These are phyloP conservation scores for Rhopalosiphum nymphaeae DNA, from an alignment of 2,888 invertebrate genomes.

Conservation along the genomic window DNA sequence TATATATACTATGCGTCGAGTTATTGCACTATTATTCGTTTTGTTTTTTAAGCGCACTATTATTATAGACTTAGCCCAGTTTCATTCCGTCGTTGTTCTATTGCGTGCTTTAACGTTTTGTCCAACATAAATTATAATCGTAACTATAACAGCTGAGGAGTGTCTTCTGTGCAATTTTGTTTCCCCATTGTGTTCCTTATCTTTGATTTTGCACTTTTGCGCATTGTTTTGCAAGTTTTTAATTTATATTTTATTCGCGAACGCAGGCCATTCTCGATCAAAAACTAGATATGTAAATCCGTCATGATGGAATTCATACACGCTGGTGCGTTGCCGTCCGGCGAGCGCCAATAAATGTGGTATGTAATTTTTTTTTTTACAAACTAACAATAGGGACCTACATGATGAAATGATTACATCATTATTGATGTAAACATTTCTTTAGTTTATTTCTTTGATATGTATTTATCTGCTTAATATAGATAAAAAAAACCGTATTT, in stretches of 20 bases:
- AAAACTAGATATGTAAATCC: constrained; percentile 22
- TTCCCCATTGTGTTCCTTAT: background rate
- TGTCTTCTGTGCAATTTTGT: constrained; percentile 18
- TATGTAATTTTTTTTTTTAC: background rate
- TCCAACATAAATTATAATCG: background rate
- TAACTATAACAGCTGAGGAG: constrained; percentile 20
- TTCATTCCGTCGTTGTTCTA: background rate
- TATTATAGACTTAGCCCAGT: constrained; percentile 2
- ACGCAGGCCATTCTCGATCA: background rate
- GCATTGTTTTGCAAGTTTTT: background rate
- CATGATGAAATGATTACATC: constrained; percentile 37
- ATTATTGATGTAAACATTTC: background rate
- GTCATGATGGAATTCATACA: constrained; percentile 27
- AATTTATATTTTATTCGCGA: background rate
- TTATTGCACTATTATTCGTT: background rate
- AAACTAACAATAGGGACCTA: background rate
- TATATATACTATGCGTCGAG: background rate
- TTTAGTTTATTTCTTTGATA: background rate
- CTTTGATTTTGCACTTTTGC: background rate
- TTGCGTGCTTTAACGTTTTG: background rate
- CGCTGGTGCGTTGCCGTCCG: background rate
- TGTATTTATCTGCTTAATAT: background rate
- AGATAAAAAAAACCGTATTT: background rate
- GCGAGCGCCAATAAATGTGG: background rate
- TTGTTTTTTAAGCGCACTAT: constrained; percentile 10